These are phyloP conservation scores for Trichomycterus rosablanca DNA, from an alignment of 2,113 vertebrate species.

Conservation along the genomic window DNA sequence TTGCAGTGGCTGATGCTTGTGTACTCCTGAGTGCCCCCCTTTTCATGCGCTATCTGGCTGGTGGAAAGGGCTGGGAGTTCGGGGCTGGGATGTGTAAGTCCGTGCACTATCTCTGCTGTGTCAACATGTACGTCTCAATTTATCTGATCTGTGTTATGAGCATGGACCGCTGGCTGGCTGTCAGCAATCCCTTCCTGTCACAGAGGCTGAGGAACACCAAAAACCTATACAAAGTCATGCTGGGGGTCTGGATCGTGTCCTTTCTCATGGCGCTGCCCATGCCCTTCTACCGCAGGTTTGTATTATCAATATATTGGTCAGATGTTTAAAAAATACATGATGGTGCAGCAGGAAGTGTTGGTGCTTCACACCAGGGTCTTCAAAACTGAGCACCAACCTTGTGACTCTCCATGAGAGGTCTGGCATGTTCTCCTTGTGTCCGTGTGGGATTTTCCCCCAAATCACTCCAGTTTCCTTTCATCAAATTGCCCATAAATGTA, in stretches of 20 bases:
- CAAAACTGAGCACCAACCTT: too few relatives aligned
- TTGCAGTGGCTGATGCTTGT: constrained; percentile 73
- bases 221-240: constrained; percentile 62
- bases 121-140: constrained; percentile 88
- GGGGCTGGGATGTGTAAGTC: constrained; percentile 71
- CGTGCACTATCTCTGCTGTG: constrained; percentile 75
- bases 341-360: too few relatives aligned
- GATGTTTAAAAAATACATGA: too few relatives aligned
- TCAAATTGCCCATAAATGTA: too few relatives aligned
- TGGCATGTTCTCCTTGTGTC: too few relatives aligned
- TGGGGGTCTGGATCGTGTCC: constrained; percentile 71
- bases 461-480: too few relatives aligned
- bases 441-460: too few relatives aligned
- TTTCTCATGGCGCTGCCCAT: constrained; percentile 75
- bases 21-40: constrained; percentile 79
- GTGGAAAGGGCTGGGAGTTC: constrained; percentile 70
- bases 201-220: constrained; percentile 73
- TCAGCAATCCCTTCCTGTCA: constrained; percentile 73
- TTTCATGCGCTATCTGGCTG: constrained; percentile 68
- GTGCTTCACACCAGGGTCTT: too few relatives aligned
- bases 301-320: background rate
- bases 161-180: constrained; percentile 80
- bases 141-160: constrained; percentile 85
- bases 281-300: constrained; percentile 74
- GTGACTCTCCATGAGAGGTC: too few relatives aligned